Evolutionary conservation across 2,797 vertebrate species (phyloP), one percentile per base, ranked within the genome.

Genomic region (Iguana delicatissima): DNA sequence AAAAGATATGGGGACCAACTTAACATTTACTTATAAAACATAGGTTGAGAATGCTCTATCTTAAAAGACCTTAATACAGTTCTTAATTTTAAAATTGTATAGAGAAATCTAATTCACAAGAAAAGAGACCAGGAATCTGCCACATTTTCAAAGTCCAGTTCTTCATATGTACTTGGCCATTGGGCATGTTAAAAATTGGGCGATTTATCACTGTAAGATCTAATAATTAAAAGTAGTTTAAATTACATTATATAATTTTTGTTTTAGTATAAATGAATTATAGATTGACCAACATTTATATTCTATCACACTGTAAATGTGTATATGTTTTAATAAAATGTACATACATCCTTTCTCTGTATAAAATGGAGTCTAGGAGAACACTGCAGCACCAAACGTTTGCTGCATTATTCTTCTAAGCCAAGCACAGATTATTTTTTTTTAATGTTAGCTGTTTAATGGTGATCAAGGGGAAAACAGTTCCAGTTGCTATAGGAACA

Each of bases 401-500:
- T 77, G 62, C 69, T 46, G 38, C 59, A 86, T 67, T 89, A 82
- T 79, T 77, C 76, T 84, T 80, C 62, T 77, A 77, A 87, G n/a
- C 59, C 50, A 89, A 59, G 22, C 35, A 72, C 42, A 22, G 6
- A 46, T 64, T 64, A n/a, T 79, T 46, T 22, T 29, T 67, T 79
- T 79, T 26, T 12, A 57, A 91, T 90, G 32, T 35, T 73, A 81
- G 67, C 72, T 72, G 14, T 38, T 85, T 29, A 87, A 55, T 85
- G 29, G 59, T 73, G 84, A 69, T 89, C 90, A 91, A 77, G 42
- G 85, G 26, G 1, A 89, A 72, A 77, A 91, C 26, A 57, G 38
- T 83, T 92, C n/a, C 6, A 84, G 18, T 87, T 91, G 46, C 90
- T 90, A 86, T 87, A 32, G 85, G 50, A 80, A 94, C 72, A 83